A percentile compares a stretch with the other conserved stretches of the same genome.
These are phyloP conservation scores for Rana temporaria DNA, from an alignment of 2,113 vertebrate genomes.

Conservation along the genomic window DNA sequence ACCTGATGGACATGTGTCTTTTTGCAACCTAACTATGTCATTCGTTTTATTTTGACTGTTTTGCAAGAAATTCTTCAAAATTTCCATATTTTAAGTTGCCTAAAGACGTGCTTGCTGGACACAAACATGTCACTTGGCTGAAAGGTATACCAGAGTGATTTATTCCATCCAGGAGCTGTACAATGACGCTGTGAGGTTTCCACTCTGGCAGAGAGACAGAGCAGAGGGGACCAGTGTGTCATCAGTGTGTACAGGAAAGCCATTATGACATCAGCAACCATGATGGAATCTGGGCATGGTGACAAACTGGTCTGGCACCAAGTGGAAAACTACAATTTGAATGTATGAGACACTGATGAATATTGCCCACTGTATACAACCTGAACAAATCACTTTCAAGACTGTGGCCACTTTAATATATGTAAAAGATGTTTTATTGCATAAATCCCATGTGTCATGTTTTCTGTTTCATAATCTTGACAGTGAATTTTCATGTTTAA, in stretches of 20 bases:
- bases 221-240: not conserved
- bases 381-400: not conserved
- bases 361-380: not conserved
- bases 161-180: constrained; percentile 19
- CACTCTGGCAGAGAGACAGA: constrained; percentile 1
- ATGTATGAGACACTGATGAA: not conserved
- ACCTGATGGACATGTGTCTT: not conserved
- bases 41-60: not conserved
- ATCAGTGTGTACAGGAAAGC: constrained; percentile 36
- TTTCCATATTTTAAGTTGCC: constrained; percentile 7
- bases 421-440: not conserved
- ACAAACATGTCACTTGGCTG: constrained; percentile 7
- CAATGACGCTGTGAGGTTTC: constrained; percentile 20
- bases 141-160: not conserved
- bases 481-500: no score
- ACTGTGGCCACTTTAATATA: not conserved
- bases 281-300: constrained; percentile 24
- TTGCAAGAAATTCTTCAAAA: not conserved
- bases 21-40: not conserved
- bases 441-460: no score
- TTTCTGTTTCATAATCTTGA: no score
- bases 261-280: constrained; percentile 29
- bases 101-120: not conserved
- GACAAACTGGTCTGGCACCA: constrained; percentile 27
- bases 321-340: constrained; percentile 19